Evolutionary conservation across 2,113 vertebrate genomes (phyloP), one percentile per base, ranked within the genome.

Genomic region (Cyprinodon brontotheroides): DNA sequence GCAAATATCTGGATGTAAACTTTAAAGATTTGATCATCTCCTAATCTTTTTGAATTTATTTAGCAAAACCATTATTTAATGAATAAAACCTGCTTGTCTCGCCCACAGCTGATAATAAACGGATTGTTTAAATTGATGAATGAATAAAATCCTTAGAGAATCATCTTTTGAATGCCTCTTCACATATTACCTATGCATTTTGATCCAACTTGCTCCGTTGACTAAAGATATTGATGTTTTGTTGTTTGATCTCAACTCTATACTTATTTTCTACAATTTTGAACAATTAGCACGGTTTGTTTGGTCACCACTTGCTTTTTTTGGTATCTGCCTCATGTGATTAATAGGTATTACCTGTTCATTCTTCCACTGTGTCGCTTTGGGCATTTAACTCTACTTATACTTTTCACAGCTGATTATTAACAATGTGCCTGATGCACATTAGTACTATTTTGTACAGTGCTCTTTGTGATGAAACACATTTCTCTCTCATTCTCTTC

Each of bases 1-100:
- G 78, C 80, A 86, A 85, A 80, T 68, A 77, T 77, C 22, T 73
- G 63, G 71, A 76, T 77, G 61, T 41, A 47, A 60, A 22, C 63
- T 81, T 80, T 48, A 69, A 39, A 64, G 43, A 76, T 73, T 37
- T 36, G 62, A 11, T 72, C 48, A 73, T 72, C 68, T 70, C 65
- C 36, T 83, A 79, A 73, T 53, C 75, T 48, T 62, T 76, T 39
- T 73, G 80, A n/a, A 57, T n/a, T 20, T 37, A 50, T 50, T 60
- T 48, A 65, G 20, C 48, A 5, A 36, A 77, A 65, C 45, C 65
- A 70, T 70, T 22, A 72, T 61, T 59, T 74, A 14, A 37, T 40
- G 11, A 9, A 7, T 75, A 38, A 29, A 9, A 45, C 69, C 29
- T 74, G 60, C 36, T 3, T 3, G n/a, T 4, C 11, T 40, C 22